Conservation (phyloP, 2,888 invertebrate genomes). For the Dolomedes plantarius region DNA sequence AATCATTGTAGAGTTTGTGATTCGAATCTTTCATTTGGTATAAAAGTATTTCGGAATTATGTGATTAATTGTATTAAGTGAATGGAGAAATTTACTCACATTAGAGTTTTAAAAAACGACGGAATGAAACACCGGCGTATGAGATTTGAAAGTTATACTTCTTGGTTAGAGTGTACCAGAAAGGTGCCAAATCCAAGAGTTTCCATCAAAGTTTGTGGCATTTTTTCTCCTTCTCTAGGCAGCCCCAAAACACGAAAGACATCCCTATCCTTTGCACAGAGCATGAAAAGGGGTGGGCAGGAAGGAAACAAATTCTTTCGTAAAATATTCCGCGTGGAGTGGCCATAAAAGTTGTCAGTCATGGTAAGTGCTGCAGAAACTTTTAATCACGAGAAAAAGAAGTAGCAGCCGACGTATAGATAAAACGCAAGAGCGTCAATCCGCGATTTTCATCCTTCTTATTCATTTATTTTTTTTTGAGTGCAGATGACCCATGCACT, state of each 20-base stretch:
- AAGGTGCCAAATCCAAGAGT: background rate
- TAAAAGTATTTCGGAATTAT: too few relatives aligned
- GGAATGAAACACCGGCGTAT: too few relatives aligned
- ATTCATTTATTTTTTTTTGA: background rate
- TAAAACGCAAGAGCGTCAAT: background rate
- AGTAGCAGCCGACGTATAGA: background rate
- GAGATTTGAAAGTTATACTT: too few relatives aligned
- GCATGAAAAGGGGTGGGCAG: background rate
- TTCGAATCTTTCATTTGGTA: too few relatives aligned
- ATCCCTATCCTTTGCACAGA: background rate
- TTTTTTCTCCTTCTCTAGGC: background rate
- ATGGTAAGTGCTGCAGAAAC: background rate
- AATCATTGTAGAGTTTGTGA: too few relatives aligned
- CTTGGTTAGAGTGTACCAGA: too few relatives aligned
- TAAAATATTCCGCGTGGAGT: background rate
- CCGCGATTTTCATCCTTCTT: background rate
- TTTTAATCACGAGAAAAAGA: slow-evolving; percentile 3
- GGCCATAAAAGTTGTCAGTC: slow-evolving; percentile 14
- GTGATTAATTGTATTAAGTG: too few relatives aligned
- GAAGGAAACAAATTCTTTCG: slow-evolving; percentile 15
- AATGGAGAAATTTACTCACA: too few relatives aligned
- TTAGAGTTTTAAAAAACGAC: too few relatives aligned
- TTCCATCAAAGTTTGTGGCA: background rate
- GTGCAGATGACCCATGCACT: background rate
- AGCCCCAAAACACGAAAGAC: background rate